Conservation (phyloP, 2,113 vertebrate genomes). For the Phylloscopus trochilus region DNA sequence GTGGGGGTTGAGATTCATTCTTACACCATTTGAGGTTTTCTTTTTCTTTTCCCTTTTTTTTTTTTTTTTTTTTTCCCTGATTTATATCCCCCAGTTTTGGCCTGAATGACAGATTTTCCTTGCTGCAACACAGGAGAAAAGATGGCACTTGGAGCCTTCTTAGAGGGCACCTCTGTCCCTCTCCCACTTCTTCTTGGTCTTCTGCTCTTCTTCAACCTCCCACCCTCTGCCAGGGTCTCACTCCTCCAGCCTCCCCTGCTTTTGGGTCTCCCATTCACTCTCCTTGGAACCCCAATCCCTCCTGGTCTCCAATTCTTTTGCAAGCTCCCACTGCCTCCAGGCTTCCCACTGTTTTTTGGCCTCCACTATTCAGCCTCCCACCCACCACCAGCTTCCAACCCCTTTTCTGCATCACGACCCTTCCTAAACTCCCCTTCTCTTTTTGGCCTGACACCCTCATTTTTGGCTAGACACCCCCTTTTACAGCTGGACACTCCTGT, state of each 20-base stretch:
- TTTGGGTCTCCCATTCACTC: neutral
- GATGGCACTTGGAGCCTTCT: neutral
- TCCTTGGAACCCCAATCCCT: neutral
- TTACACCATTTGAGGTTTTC: neutral
- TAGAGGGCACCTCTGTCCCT: neutral
- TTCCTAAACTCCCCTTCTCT: neutral
- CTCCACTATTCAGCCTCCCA: neutral
- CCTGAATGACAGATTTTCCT: rapidly evolving
- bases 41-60: too few relatives aligned
- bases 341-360: neutral
- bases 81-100: neutral
- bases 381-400: neutral
- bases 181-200: neutral
- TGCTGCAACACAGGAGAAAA: neutral
- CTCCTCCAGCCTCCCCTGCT: neutral
- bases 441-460: neutral
- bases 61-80: rapidly evolving
- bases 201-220: neutral
- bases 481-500: neutral
- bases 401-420: neutral
- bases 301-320: neutral
- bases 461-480: neutral
- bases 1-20: neutral
- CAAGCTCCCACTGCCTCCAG: neutral
- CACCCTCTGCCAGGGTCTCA: neutral